Evolutionary conservation across 2,113 vertebrate species (phyloP).

Genomic region (Eonycteris spelaea): DNA sequence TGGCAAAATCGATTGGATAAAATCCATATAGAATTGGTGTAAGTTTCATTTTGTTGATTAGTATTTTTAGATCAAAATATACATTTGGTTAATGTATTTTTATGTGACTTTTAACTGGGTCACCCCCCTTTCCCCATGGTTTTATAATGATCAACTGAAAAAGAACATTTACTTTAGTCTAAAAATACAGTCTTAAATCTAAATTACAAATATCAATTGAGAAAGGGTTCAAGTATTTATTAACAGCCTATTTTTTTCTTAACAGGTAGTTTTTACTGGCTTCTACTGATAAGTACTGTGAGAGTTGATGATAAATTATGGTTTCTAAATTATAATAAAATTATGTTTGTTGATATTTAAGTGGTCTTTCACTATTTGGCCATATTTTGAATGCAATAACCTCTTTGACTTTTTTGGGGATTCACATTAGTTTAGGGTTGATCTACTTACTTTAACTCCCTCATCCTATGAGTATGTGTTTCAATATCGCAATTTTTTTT

Average conservation of each 20-base stretch:
- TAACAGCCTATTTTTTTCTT: background rate
- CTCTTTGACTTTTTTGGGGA: background rate
- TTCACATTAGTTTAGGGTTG: background rate
- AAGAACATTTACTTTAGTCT: background rate
- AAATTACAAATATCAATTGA: background rate
- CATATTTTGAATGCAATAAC: background rate
- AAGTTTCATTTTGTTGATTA: background rate
- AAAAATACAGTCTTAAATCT: background rate
- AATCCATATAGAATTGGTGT: background rate
- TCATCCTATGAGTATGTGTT: background rate
- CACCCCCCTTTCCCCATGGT: too few species aligned
- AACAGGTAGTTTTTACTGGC: background rate
- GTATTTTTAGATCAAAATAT: background rate
- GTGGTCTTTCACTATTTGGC: background rate
- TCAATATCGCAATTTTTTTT: background rate
- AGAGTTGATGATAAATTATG: background rate
- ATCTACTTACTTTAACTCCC: background rate
- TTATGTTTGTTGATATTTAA: background rate
- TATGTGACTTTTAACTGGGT: background rate
- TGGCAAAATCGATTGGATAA: background rate
- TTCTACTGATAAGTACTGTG: background rate
- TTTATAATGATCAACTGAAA: background rate
- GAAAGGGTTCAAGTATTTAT: background rate
- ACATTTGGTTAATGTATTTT: background rate
- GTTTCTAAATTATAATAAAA: slow-evolving; percentile 1